These are phyloP conservation scores for Uromys caudimaculatus DNA, from an alignment of 2,797 vertebrate genomes.

Conservation along the genomic window DNA sequence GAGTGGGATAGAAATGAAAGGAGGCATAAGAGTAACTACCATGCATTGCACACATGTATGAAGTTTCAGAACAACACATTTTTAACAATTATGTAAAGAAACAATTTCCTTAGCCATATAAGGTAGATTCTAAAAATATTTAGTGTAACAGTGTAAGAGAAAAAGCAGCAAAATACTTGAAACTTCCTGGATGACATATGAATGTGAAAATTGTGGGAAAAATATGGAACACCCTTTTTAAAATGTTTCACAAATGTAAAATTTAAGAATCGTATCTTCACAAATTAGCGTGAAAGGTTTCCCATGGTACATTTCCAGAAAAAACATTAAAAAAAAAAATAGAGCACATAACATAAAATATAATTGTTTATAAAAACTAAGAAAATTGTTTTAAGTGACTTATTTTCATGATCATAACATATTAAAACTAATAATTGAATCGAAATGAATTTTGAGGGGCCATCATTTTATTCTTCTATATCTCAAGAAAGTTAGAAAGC, in stretches of 20 bases:
- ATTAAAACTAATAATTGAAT: slow-evolving; percentile 35
- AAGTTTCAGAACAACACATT: neutral
- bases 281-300: neutral
- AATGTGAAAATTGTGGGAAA: neutral
- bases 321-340: neutral
- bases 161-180: neutral
- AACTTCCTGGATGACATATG: neutral
- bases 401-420: neutral
- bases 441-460: neutral
- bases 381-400: neutral
- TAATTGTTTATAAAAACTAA: neutral
- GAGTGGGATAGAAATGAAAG: too few relatives aligned
- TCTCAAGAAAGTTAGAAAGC: neutral
- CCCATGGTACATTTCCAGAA: neutral
- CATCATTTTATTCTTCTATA: neutral
- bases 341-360: neutral
- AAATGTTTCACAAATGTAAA: neutral
- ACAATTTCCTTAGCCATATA: neutral
- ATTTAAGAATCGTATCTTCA: neutral
- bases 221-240: neutral
- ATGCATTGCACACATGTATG: neutral
- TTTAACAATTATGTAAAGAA: neutral
- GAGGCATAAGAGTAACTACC: neutral
- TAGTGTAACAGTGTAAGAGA: neutral
- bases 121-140: neutral